Percentiles rank a stretch among this genome's conserved stretches.
phyloP scores from a whole-genome alignment of 2,888 invertebrate genomes.

The Sarcophaga caerulescens region DNA sequence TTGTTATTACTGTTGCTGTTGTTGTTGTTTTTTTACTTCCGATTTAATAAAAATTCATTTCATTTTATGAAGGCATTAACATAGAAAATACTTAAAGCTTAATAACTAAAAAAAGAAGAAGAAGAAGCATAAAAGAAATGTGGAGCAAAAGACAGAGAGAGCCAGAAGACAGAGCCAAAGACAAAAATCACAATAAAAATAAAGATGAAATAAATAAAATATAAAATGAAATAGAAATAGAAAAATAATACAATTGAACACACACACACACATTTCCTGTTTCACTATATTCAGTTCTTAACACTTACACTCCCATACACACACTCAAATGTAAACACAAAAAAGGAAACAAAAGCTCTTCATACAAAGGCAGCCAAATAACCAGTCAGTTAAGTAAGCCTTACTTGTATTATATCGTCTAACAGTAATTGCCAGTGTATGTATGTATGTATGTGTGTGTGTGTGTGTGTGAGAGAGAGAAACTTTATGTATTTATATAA shows the following conservation, averaged over 20 bases:
- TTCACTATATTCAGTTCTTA: background rate
- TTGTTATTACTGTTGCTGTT: background rate
- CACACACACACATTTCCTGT: background rate
- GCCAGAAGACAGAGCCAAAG: no score
- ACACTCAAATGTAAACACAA: background rate
- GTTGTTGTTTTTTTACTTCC: background rate
- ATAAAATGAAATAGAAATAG: background rate
- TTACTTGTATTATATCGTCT: slow-evolving; percentile 6
- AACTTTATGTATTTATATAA: slow-evolving; percentile 13
- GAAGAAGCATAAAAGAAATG: no score
- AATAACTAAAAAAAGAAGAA: slow-evolving; percentile 17
- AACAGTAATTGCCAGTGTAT: slow-evolving; percentile 12
- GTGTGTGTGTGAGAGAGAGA: background rate
- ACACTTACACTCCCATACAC: background rate
- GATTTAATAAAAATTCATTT: slow-evolving; percentile 52
- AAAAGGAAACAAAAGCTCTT: background rate
- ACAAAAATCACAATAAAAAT: background rate
- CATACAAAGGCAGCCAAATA: slow-evolving; percentile 40
- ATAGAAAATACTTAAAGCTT: slow-evolving; percentile 47
- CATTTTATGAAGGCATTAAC: slow-evolving; percentile 55
- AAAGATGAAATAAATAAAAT: background rate
- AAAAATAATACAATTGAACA: slow-evolving; percentile 27
- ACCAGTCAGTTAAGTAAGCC: slow-evolving; percentile 11
- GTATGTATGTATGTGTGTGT: background rate
- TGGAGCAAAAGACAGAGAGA: no score